Evolutionary conservation across 2,797 vertebrate genomes (phyloP).

Genomic region (Babyrousa celebensis): DNA sequence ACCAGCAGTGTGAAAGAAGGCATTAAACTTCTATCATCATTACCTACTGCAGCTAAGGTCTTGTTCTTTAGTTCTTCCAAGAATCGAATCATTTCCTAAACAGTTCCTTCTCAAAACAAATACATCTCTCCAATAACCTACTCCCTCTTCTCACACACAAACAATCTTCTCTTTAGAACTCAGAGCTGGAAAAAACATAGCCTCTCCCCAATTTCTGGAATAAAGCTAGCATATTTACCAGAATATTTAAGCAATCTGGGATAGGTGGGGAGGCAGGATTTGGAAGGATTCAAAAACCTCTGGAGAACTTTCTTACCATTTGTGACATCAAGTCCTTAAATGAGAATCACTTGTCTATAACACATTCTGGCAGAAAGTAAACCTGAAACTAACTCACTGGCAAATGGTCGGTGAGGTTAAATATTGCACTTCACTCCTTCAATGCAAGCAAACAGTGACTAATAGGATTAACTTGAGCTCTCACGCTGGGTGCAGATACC

Average conservation of each 20-base stretch:
- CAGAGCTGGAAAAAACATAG: not conserved
- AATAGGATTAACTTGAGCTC: not conserved
- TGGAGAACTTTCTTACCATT: slow-evolving; percentile 42
- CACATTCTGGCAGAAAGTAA: slow-evolving; percentile 67
- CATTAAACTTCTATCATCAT: not conserved
- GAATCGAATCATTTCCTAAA: slow-evolving; percentile 33
- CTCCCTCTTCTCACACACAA: not conserved
- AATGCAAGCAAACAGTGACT: slow-evolving; percentile 57
- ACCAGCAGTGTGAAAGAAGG: not conserved
- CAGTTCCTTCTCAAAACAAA: slow-evolving; percentile 38
- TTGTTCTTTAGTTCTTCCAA: not conserved
- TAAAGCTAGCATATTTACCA: slow-evolving; percentile 48
- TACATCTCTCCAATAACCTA: not conserved
- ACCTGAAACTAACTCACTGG: slow-evolving; percentile 58
- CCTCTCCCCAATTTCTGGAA: not conserved
- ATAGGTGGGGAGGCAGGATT: not conserved
- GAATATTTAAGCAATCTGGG: not conserved
- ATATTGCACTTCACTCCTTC: not conserved
- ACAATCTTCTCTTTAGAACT: not conserved
- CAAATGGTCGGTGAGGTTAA: slow-evolving; percentile 38
- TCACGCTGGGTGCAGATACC: not conserved
- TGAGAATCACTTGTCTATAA: slow-evolving; percentile 57
- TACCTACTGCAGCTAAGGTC: not conserved
- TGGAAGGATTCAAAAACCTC: not conserved
- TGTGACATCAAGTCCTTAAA: not conserved